Evolutionary conservation across 2,888 invertebrate species (phyloP).

Genomic region (Thelaira solivaga): DNA sequence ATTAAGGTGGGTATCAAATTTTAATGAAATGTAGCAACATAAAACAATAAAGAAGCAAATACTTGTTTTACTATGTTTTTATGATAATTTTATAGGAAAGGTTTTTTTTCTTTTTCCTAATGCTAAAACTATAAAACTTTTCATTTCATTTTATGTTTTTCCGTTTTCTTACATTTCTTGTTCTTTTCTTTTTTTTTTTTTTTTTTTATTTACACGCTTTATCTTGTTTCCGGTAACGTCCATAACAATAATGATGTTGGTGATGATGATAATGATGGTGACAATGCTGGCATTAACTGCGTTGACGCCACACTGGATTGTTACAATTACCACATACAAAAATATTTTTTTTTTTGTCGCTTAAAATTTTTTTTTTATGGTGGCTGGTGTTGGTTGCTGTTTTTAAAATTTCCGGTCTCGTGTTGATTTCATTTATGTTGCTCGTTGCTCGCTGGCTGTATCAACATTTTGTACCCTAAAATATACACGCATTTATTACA

Average conservation of each 20-base stretch:
- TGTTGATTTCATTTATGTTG: constrained; percentile 66
- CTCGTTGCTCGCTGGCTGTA: background rate
- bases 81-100: background rate
- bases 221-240: constrained; percentile 73
- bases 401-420: constrained; percentile 73
- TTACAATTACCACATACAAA: constrained; percentile 11
- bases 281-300: constrained; percentile 21
- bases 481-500: constrained; percentile 62
- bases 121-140: constrained; percentile 57
- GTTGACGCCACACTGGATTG: constrained; percentile 27
- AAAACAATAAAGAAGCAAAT: background rate
- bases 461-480: constrained; percentile 19
- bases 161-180: constrained; percentile 39
- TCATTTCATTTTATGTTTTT: constrained; percentile 64
- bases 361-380: constrained; percentile 9
- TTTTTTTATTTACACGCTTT: constrained; percentile 67
- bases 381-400: constrained; percentile 61
- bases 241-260: constrained; percentile 62
- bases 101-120: background rate
- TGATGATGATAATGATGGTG: constrained; percentile 40
- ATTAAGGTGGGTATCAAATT: constrained; percentile 32
- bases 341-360: constrained; percentile 19
- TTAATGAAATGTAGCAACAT: too few relatives aligned
- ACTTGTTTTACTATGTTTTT: background rate
- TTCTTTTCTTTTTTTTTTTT: constrained; percentile 32